A percentile compares a stretch with the other conserved stretches of the same genome.
Conservation (phyloP, 2,797 vertebrate genomes). For the Rallus crepitans region DNA sequence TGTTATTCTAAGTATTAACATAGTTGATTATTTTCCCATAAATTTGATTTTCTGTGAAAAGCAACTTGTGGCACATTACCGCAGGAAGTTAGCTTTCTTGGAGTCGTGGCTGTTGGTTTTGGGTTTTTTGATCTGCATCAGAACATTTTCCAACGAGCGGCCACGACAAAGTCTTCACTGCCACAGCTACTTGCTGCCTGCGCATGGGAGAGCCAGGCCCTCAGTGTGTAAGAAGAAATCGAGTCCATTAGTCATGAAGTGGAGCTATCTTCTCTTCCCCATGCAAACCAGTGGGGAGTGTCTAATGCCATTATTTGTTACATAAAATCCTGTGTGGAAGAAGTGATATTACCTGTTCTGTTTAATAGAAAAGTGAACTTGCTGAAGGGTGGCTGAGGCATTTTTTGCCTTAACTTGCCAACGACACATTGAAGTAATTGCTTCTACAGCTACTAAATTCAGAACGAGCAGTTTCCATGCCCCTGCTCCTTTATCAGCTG, state of each 20-base stretch:
- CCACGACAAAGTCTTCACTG: background rate
- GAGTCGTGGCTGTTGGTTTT: too few relatives aligned
- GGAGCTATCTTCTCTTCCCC: background rate
- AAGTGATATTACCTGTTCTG: background rate
- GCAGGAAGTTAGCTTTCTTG: background rate
- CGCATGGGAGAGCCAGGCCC: background rate
- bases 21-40: background rate
- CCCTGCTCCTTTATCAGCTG: background rate
- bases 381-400: background rate
- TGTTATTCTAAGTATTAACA: background rate
- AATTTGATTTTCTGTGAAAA: background rate
- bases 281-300: background rate
- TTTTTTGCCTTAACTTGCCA: background rate
- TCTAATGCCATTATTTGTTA: background rate
- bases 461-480: background rate
- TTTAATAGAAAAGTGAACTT: background rate
- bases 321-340: background rate
- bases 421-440: background rate
- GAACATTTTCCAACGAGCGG: background rate
- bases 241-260: background rate
- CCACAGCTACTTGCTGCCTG: background rate
- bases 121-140: background rate
- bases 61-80: background rate
- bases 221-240: accelerated
- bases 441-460: background rate